These are phyloP conservation scores for Zosterops lateralis DNA, from an alignment of 2,113 vertebrate species.

Conservation along the genomic window DNA sequence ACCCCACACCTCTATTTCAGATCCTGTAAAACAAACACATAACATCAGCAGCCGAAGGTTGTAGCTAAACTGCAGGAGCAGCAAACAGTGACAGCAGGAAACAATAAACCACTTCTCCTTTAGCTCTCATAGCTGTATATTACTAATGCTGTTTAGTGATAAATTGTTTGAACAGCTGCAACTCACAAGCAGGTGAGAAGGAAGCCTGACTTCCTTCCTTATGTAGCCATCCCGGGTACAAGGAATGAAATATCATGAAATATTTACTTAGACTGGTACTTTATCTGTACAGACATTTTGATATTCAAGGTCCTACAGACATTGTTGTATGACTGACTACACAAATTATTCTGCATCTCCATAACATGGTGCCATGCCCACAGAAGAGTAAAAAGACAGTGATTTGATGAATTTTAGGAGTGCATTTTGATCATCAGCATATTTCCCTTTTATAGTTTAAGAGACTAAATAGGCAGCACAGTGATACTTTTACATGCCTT, in stretches of 20 bases:
- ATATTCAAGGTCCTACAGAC: not conserved
- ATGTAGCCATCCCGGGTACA: not conserved
- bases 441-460: not conserved
- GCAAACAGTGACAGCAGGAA: not conserved
- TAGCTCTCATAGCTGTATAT: not conserved
- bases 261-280: not conserved
- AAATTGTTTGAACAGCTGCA: not conserved
- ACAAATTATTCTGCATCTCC: not conserved
- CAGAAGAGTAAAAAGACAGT: not conserved
- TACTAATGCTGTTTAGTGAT: not conserved
- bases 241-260: not conserved
- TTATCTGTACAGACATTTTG: not conserved
- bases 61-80: not conserved
- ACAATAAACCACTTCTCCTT: not conserved
- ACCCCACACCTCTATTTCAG: not conserved
- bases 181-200: not conserved
- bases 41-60: not conserved
- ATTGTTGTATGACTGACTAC: not conserved
- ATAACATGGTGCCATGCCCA: not conserved
- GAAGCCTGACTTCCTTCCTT: not conserved
- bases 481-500: not conserved
- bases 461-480: not conserved
- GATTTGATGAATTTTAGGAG: not conserved
- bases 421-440: not conserved
- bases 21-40: not conserved